Conservation (phyloP, 2,797 vertebrate genomes). For the Phrynocephalus forsythii region DNA sequence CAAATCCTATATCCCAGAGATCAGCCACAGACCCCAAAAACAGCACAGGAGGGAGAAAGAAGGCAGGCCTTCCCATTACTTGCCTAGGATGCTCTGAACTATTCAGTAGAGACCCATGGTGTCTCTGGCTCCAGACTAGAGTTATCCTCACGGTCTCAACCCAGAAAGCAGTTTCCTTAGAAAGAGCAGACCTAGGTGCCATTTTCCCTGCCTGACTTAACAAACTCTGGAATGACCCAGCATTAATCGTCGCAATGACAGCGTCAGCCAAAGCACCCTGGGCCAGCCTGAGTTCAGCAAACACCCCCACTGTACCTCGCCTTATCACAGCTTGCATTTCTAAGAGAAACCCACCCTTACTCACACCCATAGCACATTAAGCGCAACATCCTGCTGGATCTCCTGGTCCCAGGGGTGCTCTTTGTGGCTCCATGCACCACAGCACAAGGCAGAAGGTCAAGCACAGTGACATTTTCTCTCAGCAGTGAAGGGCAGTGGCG, state of each 20-base stretch:
- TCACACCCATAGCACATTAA: background rate
- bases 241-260: background rate
- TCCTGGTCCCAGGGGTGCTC: background rate
- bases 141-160: background rate
- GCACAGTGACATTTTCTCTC: constrained; percentile 13
- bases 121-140: too few relatives aligned
- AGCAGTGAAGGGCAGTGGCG: background rate
- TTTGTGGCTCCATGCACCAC: background rate
- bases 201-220: background rate
- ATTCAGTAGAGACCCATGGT: background rate
- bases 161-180: background rate
- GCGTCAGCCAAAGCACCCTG: background rate
- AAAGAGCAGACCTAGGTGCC: background rate
- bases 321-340: background rate
- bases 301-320: background rate
- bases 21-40: background rate
- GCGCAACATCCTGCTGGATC: background rate
- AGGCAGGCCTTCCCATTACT: background rate
- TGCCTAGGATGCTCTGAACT: background rate
- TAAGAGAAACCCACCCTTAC: background rate
- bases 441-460: background rate
- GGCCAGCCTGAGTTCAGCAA: background rate
- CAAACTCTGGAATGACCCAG: background rate
- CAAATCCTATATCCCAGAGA: background rate
- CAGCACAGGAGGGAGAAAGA: background rate